Evolutionary conservation across 2,797 vertebrate species (phyloP).

Genomic region (Sphaeramia orbicularis): DNA sequence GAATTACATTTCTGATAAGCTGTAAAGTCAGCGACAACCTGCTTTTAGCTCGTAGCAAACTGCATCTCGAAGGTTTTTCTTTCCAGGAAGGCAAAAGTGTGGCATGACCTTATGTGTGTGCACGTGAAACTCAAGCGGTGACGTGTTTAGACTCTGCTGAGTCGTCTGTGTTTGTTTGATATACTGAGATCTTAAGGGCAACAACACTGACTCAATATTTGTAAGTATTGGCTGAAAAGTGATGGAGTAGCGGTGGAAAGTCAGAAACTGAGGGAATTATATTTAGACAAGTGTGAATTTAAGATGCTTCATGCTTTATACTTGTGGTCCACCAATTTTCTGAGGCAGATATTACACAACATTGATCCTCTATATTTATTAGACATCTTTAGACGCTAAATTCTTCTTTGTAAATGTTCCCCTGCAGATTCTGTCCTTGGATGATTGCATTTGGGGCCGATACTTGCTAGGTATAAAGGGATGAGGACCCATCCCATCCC

Average conservation of each 20-base stretch:
- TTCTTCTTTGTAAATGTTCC: no score
- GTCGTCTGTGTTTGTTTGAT: constrained; percentile 7
- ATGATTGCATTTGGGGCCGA: no score
- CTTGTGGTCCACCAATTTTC: no score
- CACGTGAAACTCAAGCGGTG: constrained; percentile 30
- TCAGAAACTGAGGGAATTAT: neutral
- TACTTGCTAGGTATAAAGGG: no score
- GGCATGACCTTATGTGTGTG: constrained; percentile 66
- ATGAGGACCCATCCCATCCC: no score
- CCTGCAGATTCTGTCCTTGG: no score
- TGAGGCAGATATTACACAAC: no score
- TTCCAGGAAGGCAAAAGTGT: constrained; percentile 82
- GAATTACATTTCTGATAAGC: constrained; percentile 59
- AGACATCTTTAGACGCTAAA: no score
- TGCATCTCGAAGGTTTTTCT: constrained; percentile 33
- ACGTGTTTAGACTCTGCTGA: constrained; percentile 30
- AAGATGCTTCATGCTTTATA: no score
- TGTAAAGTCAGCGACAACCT: constrained; percentile 23
- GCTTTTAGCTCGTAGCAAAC: constrained; percentile 25
- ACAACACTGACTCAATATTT: constrained; percentile 30
- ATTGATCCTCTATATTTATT: no score
- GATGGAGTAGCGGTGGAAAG: neutral
- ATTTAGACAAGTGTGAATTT: no score
- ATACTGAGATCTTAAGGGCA: constrained; percentile 73
- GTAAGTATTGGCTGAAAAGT: neutral